These are phyloP conservation scores for Cavia aperea DNA, from an alignment of 2,113 vertebrate genomes.

Conservation along the genomic window DNA sequence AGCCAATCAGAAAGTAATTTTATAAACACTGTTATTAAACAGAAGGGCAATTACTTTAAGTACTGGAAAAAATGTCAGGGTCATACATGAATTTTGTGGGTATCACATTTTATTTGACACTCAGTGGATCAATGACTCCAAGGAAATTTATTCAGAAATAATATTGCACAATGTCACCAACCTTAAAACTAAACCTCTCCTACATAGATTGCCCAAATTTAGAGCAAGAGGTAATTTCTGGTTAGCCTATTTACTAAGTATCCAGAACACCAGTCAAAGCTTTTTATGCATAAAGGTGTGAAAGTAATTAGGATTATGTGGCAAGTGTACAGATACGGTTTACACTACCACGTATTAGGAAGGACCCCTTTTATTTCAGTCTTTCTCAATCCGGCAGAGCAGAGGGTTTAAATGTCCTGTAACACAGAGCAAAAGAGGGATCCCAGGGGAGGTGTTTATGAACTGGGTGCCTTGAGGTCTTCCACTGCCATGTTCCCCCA, in stretches of 20 bases:
- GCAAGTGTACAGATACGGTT: conserved; percentile 72
- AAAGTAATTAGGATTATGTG: conserved; percentile 76
- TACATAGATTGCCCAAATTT: conserved; percentile 52
- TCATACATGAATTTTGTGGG: conserved; percentile 77
- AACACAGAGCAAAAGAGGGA: conserved; percentile 70
- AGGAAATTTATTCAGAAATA: conserved; percentile 78
- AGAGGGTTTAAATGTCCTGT: conserved; percentile 73
- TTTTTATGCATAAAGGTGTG: conserved; percentile 74
- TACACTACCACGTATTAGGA: conserved; percentile 69
- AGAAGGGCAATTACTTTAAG: conserved; percentile 83
- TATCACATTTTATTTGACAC: conserved; percentile 78
- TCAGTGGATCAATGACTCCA: conserved; percentile 77
- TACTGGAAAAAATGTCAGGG: conserved; percentile 79
- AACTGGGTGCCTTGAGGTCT: conserved; percentile 59
- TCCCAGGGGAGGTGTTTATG: conserved; percentile 70
- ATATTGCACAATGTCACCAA: conserved; percentile 64
- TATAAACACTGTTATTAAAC: conserved; percentile 85
- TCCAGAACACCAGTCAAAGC: conserved; percentile 70
- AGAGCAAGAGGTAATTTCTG: conserved; percentile 65
- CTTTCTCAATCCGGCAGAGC: conserved; percentile 72
- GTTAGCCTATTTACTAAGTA: conserved; percentile 71
- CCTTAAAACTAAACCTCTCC: conserved; percentile 65
- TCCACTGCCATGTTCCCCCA: conserved; percentile 47
- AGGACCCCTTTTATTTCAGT: conserved; percentile 70
- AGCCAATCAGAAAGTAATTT: conserved; percentile 83